Evolutionary conservation across 2,797 vertebrate species (phyloP).

Genomic region (Argentina silus): DNA sequence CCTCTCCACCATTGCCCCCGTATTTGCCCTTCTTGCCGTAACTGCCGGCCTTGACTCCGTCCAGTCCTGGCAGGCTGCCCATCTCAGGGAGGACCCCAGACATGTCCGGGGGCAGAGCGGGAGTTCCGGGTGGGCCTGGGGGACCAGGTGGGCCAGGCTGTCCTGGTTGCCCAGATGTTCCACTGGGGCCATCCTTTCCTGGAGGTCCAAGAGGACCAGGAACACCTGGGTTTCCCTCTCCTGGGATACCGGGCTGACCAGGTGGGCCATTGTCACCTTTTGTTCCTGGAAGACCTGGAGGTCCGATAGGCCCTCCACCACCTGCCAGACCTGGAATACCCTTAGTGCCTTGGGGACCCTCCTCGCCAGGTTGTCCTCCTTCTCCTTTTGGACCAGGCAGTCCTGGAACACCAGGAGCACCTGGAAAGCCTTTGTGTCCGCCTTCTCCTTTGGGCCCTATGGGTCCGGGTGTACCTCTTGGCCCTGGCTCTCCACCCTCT

Average conservation of each 20-base stretch:
- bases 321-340: conserved; percentile 93
- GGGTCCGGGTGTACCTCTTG: conserved; percentile 85
- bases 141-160: conserved; percentile 88
- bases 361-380: conserved; percentile 83
- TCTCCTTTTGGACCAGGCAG: conserved; percentile 88
- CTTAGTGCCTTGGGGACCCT: conserved; percentile 89
- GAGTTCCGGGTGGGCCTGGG: conserved; percentile 86
- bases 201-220: conserved; percentile 85
- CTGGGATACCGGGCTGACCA: conserved; percentile 84
- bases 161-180: conserved; percentile 85
- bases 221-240: conserved; percentile 83
- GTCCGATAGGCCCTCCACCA: conserved; percentile 86
- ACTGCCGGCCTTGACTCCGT: conserved; percentile 86
- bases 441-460: conserved; percentile 88
- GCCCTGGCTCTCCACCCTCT: conserved; percentile 87
- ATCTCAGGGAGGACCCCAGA: conserved; percentile 90
- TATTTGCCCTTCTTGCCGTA: conserved; percentile 88
- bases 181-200: conserved; percentile 86
- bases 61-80: conserved; percentile 75
- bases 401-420: conserved; percentile 83
- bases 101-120: conserved; percentile 81
- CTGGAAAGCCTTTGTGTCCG: conserved; percentile 89
- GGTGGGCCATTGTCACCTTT: conserved; percentile 89
- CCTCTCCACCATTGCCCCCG: conserved; percentile 67
- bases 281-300: conserved; percentile 83